Base-by-base conservation (phyloP, 2,797 vertebrate species). In the Xenops minutus region DNA sequence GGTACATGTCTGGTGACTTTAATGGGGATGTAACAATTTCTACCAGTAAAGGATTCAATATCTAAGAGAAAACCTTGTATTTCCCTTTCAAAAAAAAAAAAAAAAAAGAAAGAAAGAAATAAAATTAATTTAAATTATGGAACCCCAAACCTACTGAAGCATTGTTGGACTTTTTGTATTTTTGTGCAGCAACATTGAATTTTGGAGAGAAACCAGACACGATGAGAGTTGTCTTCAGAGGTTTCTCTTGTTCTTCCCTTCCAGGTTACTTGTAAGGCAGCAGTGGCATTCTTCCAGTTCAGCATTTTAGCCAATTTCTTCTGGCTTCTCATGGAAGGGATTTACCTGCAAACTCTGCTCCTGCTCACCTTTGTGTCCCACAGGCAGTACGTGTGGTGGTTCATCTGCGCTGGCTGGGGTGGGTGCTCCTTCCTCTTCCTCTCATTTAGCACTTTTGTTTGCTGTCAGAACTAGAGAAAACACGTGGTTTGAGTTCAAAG, bases 271-370 rank as follows among this genome's bases (percentile, higher is more conserved):
- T 99, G 99, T 73, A 99, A 99, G 88, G 98, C 97, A 18, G 98
- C 98, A 2, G 97, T 99, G 88, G 97, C 98, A 3, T 99, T 99
- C 96, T 99, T 99, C 97, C 99, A 99, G 86, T 99, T 99, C 96
- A 98, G 99, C 78, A 98, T 99, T 95, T 97, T 99, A 88, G 98
- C 98, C 82, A 99, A 99, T 95, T 99, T 99, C 97, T 99, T 99
- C 97, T 99, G 99, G 99, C 83, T 99, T 92, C 97, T 99, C 89
- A 98, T 99, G 41, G 99, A 99, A 95, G 99, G 98, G 69, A 98
- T 99, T 98, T 99, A 99, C 94, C 98, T 99, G 77, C 99, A 99
- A 93, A 99, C 98, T 2, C 96, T 99, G 81, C 98, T 99, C 82
- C 98, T 98, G 16, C 96, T 99, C 68, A 98, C 99, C 68, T 99